Percentiles rank a stretch among this genome's conserved stretches.
These are phyloP conservation scores for Bos javanicus DNA, from an alignment of 2,113 vertebrate genomes.

Conservation along the genomic window DNA sequence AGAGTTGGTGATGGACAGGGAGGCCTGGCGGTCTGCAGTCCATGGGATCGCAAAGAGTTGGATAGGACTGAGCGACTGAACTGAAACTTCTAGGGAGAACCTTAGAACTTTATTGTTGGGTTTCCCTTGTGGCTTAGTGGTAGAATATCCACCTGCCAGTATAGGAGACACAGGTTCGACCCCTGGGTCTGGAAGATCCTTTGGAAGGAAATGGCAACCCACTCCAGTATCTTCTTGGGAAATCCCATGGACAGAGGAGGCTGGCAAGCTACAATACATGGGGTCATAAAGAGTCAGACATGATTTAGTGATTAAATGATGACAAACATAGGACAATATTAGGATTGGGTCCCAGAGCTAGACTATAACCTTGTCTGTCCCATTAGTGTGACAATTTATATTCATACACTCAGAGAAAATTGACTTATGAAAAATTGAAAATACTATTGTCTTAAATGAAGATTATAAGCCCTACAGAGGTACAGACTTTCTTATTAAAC, in stretches of 20 bases:
- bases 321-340: not conserved
- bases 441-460: not conserved
- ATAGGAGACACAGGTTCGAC: not conserved
- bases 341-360: not conserved
- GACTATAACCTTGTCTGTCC: not conserved
- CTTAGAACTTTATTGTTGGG: not conserved
- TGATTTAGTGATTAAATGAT: not conserved
- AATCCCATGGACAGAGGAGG: not conserved
- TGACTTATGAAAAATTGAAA: not conserved
- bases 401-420: not conserved
- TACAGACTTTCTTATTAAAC: not conserved
- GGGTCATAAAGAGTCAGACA: not conserved
- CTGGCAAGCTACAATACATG: not conserved
- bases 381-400: not conserved
- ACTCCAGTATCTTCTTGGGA: not conserved
- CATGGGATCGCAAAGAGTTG: rapidly evolving
- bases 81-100: not conserved
- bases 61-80: rapidly evolving
- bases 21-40: rapidly evolving
- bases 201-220: not conserved
- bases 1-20: not conserved
- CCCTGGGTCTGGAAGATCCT: not conserved
- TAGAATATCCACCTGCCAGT: not conserved
- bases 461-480: not conserved
- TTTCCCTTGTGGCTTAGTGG: not conserved